These are phyloP conservation scores for Orchesella cincta DNA, from an alignment of 1,140 invertebrate genomes.

Conservation along the genomic window DNA sequence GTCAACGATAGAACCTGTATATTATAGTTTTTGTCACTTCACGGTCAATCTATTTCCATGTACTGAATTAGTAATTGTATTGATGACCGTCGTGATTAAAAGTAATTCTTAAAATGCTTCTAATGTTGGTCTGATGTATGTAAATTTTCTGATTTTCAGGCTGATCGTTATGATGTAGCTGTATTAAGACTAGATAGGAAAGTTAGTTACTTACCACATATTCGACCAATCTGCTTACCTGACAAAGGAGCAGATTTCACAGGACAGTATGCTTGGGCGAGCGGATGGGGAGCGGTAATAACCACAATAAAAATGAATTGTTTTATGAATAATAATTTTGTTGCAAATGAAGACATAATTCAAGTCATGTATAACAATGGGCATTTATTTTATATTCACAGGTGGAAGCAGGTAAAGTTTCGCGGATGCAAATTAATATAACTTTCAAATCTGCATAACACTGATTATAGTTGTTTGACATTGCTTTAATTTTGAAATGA, in stretches of 20 bases:
- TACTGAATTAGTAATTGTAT: neutral
- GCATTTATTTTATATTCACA: neutral
- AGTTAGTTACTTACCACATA: slow-evolving; percentile 85
- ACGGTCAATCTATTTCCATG: no score
- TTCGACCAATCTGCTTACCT: slow-evolving; percentile 88
- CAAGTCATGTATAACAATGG: neutral
- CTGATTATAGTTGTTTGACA: no score
- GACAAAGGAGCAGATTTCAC: slow-evolving; percentile 86
- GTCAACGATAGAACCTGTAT: no score
- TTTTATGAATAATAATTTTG: slow-evolving; percentile 15
- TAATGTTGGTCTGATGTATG: no score
- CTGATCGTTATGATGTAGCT: slow-evolving; percentile 83
- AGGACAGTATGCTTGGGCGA: slow-evolving; percentile 86
- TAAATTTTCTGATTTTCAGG: slow-evolving; percentile 59
- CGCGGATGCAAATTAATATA: neutral
- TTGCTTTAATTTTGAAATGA: no score
- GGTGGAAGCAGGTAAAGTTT: slow-evolving; percentile 42
- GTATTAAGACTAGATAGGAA: slow-evolving; percentile 83
- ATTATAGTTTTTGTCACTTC: no score
- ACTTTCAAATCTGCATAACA: neutral
- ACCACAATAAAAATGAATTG: slow-evolving; percentile 62
- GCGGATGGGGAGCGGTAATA: slow-evolving; percentile 84
- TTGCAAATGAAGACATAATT: neutral
- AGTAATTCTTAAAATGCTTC: no score
- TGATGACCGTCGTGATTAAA: no score